Base-by-base conservation (phyloP, 2,888 invertebrate species). In the Eupithecia subfuscata region DNA sequence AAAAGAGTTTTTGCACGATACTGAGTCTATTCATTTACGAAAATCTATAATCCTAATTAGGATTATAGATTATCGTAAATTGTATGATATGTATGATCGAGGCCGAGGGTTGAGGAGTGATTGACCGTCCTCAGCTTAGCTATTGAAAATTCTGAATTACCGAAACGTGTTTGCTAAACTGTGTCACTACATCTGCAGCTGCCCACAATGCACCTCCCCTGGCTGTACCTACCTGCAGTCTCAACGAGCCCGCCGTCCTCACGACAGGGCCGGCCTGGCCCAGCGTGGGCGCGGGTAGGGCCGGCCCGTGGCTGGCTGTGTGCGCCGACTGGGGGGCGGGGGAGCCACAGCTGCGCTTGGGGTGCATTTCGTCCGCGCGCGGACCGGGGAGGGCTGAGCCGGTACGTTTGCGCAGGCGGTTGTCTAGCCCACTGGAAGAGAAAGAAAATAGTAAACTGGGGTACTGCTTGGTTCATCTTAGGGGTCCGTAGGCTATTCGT, bases 221-320 rank as follows among this genome's bases (percentile, higher is more conserved):
- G 12, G 16, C 25, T 63, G 6, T 43, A 25, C 11, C 16, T 75
- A 96, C 95, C 86, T 95, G 95, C 3, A 96, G 84, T 18, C 96
- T 84, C 75, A 92, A 87, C 7, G 91, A 86, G 0, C 95, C 94
- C 0, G 95, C 94, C 0, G 94, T 91, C 0, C 95, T 78, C 0
- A 94, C 94, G 0, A 95, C 88, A 0, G 95, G 95, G 0, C 95
- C 94, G 9, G 93, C 93, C 6, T 88, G 86, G 34, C 95, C 94
- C 2, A 94, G 86, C 76, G 91, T 89, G 45, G 89, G 87, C 56
- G 85, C 82, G 0, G 84, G 80, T 73, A 83, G 83, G 37, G 81
- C 75, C 56, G 85, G 82, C 69, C 70, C 68, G 52, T 14, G 71
- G 37, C 71, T 76, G 67, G 64, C 71, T 65, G 68, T 40, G 80